These are phyloP conservation scores for Lutraria lutraria DNA, from an alignment of 2,888 invertebrate genomes.

Conservation along the genomic window DNA sequence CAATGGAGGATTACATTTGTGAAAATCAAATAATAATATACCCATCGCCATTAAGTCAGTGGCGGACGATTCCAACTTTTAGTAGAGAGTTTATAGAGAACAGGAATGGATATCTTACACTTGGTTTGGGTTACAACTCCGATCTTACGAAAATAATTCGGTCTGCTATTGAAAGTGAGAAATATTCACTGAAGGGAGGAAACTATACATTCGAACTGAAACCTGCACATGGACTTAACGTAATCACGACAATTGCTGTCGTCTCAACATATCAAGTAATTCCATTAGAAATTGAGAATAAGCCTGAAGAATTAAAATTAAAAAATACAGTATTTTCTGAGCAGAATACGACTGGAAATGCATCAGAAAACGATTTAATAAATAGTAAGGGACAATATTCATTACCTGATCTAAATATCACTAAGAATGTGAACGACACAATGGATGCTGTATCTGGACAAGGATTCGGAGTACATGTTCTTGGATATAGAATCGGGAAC, in stretches of 20 bases:
- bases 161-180: slow-evolving; percentile 46
- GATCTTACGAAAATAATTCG: slow-evolving; percentile 50
- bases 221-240: slow-evolving; percentile 45
- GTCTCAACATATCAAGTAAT: slow-evolving; percentile 41
- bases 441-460: too few relatives aligned
- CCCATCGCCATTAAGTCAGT: slow-evolving; percentile 30
- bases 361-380: too few relatives aligned
- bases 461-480: slow-evolving; percentile 62
- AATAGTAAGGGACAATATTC: too few relatives aligned
- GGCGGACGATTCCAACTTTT: slow-evolving; percentile 10
- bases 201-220: slow-evolving; percentile 49
- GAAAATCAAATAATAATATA: slow-evolving; percentile 48
- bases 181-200: slow-evolving; percentile 40
- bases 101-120: slow-evolving; percentile 53
- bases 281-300: slow-evolving; percentile 47
- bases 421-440: slow-evolving; percentile 24
- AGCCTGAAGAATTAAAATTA: slow-evolving; percentile 54
- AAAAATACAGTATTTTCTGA: slow-evolving; percentile 36
- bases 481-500: slow-evolving; percentile 55
- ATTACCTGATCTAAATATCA: slow-evolving; percentile 32
- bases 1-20: slow-evolving; percentile 55
- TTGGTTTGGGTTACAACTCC: slow-evolving; percentile 61
- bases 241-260: slow-evolving; percentile 53
- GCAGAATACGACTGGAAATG: too few relatives aligned
- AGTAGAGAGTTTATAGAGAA: slow-evolving; percentile 39